Percentiles rank a stretch among this genome's conserved stretches.
Evolutionary conservation across 1,140 invertebrate genomes (phyloP).

Genomic region (Drosophila setifemur): DNA sequence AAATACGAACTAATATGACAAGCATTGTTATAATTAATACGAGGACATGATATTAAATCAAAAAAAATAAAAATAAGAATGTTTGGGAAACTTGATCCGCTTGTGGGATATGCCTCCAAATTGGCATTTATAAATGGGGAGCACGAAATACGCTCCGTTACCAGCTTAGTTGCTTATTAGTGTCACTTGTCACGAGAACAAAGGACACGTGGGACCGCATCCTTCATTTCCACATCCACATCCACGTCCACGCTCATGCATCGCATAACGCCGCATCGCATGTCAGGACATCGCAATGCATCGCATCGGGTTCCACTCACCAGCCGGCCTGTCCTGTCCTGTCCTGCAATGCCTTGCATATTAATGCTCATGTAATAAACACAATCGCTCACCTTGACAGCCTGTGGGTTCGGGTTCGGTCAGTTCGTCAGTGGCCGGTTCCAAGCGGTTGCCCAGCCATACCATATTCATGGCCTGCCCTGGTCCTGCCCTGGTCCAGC

Average conservation of each 20-base stretch:
- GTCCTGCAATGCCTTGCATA: slow-evolving; percentile 31
- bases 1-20: too few relatives aligned
- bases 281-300: neutral
- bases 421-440: slow-evolving; percentile 40
- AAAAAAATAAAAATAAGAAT: too few relatives aligned
- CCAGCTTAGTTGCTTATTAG: slow-evolving; percentile 31
- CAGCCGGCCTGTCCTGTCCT: too few relatives aligned
- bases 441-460: slow-evolving; percentile 49
- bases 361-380: slow-evolving; percentile 60
- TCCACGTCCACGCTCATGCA: too few relatives aligned
- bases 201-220: slow-evolving; percentile 5
- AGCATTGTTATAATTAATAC: too few relatives aligned
- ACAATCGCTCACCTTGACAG: slow-evolving; percentile 60
- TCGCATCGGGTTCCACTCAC: too few relatives aligned
- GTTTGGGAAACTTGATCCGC: too few relatives aligned
- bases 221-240: slow-evolving; percentile 19
- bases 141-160: neutral
- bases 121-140: neutral
- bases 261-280: slow-evolving; percentile 2
- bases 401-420: slow-evolving; percentile 29
- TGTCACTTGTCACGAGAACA: slow-evolving; percentile 37
- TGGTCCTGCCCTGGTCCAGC: neutral
- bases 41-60: too few relatives aligned
- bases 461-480: slow-evolving; percentile 37
- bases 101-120: too few relatives aligned